A percentile compares a stretch with the other conserved stretches of the same genome.
phyloP scores from a whole-genome alignment of 2,797 vertebrate genomes.

The Muscicapa striata region DNA sequence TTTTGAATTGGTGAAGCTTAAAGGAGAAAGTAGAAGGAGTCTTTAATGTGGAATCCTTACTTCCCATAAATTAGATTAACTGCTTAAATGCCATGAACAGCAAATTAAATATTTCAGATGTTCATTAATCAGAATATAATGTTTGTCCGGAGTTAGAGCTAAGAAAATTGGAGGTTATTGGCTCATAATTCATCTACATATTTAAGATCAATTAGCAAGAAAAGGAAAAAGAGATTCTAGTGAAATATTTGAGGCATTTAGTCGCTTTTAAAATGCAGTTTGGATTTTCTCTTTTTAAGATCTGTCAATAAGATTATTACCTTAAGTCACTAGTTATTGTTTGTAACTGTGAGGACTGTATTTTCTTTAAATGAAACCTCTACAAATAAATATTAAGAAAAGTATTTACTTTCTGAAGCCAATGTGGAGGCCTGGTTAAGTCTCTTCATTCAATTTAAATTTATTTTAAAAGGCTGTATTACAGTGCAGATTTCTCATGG shows the following conservation, averaged over 20 bases:
- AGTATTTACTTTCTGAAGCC: not conserved
- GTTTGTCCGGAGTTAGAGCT: not conserved
- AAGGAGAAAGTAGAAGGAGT: not conserved
- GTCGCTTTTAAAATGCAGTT: not conserved
- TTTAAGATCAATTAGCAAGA: constrained; percentile 9
- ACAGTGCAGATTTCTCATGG: not conserved
- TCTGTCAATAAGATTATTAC: not conserved
- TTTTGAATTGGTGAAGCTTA: not conserved
- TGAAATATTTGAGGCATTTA: not conserved
- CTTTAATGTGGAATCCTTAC: not conserved
- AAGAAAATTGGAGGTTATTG: constrained; percentile 2
- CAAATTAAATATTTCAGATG: constrained; percentile 7
- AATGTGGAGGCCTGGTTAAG: not conserved
- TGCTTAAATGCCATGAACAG: not conserved
- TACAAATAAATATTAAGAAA: not conserved
- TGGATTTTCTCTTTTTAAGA: not conserved
- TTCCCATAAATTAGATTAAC: constrained; percentile 21
- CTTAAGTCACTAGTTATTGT: not conserved
- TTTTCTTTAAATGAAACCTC: not conserved
- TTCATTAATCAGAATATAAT: not conserved
- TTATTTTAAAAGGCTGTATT: not conserved
- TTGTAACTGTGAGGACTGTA: not conserved
- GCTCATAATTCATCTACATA: not conserved
- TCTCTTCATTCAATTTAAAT: not conserved
- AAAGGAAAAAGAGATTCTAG: not conserved